Base-by-base conservation (phyloP, 2,797 vertebrate genomes). In the Sebastes steindachneri region DNA sequence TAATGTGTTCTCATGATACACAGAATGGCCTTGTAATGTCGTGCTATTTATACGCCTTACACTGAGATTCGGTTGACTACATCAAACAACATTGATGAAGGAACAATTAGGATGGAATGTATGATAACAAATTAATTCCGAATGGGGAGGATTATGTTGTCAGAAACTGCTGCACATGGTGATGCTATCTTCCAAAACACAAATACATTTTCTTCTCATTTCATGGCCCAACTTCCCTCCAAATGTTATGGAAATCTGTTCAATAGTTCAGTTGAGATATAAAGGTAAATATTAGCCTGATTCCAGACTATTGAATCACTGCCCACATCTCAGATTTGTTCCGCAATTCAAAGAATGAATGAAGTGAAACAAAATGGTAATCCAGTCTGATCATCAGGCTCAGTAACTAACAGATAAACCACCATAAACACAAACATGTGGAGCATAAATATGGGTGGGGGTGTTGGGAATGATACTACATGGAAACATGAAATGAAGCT, bases 1-100 rank as follows among this genome's bases (percentile, higher is more conserved):
- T 3, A 48, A 48, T 48, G 14, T 0, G 0, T 2, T 17, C 41
- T 45, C 41, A 17, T 45, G 41, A 45, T 15, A 45, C 0, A 0
- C 41, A 45, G 41, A 45, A 45, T 45, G 41, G 15, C 41, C 14
- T 45, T 17, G 41, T 45, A 45, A 45, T 45, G 45, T 48, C 1
- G 15, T 48, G 45, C 45, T 48, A 19, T 48, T 48, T 0, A 48
- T 48, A 48, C 17, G 7, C 41, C 15, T 48, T 48, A 37, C 41
- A 17, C 1, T 45, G 14, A 48, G 15, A 48, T 17, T 17, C 3
- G 41, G 41, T 48, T 48, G 41, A 48, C 23, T 48, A 19, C 10
- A 48, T 48, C 64, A 28, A 45, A 66, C 37, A 12, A 51, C 26
- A 51, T 8, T 7, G 26, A 9, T n/a, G 62, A 67, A 48, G 25